phyloP scores from a whole-genome alignment of 1,140 invertebrate species.

The Sitobion miscanthi region DNA sequence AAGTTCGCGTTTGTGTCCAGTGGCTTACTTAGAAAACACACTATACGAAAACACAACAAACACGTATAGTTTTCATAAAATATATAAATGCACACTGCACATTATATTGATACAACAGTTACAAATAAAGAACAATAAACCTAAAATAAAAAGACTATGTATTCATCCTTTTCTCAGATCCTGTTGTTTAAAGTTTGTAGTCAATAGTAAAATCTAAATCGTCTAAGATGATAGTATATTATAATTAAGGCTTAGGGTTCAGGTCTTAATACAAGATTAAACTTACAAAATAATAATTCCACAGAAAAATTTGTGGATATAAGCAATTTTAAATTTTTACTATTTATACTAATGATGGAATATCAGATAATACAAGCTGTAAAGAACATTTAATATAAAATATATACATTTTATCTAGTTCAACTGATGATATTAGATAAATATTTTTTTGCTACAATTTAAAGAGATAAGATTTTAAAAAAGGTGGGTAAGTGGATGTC shows the following conservation, averaged over 20 bases:
- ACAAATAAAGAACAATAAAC: background rate
- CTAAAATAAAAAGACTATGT: background rate
- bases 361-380: background rate
- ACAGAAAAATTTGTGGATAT: background rate
- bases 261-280: background rate
- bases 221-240: background rate
- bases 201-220: background rate
- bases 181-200: background rate
- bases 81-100: background rate
- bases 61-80: background rate
- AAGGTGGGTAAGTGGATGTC: too few species aligned
- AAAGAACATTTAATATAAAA: background rate
- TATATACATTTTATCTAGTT: too few species aligned
- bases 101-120: background rate
- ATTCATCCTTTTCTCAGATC: background rate
- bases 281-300: background rate
- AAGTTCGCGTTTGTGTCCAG: constrained; percentile 61
- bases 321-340: background rate
- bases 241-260: background rate
- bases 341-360: background rate
- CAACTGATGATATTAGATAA: too few species aligned
- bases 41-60: background rate
- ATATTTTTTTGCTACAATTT: too few species aligned
- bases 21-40: constrained; percentile 47
- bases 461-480: too few species aligned